Evolutionary conservation across 2,797 vertebrate genomes (phyloP).

Genomic region (Gambusia yucatana): DNA sequence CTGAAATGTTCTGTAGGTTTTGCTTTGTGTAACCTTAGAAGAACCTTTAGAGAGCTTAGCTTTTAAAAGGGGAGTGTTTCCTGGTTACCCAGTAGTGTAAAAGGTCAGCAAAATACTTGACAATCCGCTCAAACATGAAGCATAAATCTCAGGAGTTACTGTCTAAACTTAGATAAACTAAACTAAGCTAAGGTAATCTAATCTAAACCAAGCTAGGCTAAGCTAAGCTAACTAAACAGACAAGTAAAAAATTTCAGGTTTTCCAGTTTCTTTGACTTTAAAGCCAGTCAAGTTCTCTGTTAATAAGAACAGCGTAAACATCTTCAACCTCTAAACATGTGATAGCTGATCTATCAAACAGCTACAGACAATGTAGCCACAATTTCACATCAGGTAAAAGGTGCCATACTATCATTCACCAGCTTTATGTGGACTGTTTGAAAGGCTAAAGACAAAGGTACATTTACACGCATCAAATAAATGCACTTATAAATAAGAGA

Average conservation of each 20-base stretch:
- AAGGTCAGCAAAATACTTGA: background rate
- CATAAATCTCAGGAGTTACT: background rate
- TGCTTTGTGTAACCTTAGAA: background rate
- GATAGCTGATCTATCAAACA: slow-evolving; percentile 4
- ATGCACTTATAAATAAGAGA: background rate
- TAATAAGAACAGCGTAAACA: slow-evolving; percentile 6
- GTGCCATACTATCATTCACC: slow-evolving; percentile 63
- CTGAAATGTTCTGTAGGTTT: background rate
- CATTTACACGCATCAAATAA: background rate
- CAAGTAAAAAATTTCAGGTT: background rate
- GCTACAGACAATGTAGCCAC: slow-evolving; percentile 1
- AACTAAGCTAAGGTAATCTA: background rate
- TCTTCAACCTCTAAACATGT: slow-evolving; percentile 18
- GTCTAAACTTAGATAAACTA: background rate
- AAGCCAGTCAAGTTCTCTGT: slow-evolving; percentile 31
- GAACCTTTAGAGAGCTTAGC: background rate
- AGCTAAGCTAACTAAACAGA: background rate
- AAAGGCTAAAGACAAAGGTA: slow-evolving; percentile 6
- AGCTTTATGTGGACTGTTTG: background rate
- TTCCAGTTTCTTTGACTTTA: slow-evolving; percentile 25
- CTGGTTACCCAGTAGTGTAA: background rate
- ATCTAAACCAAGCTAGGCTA: background rate
- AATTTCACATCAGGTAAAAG: slow-evolving; percentile 31
- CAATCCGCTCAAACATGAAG: background rate
- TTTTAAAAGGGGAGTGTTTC: background rate